Base-by-base conservation (phyloP, 2,888 invertebrate species). In the Eristalis intricaria region DNA sequence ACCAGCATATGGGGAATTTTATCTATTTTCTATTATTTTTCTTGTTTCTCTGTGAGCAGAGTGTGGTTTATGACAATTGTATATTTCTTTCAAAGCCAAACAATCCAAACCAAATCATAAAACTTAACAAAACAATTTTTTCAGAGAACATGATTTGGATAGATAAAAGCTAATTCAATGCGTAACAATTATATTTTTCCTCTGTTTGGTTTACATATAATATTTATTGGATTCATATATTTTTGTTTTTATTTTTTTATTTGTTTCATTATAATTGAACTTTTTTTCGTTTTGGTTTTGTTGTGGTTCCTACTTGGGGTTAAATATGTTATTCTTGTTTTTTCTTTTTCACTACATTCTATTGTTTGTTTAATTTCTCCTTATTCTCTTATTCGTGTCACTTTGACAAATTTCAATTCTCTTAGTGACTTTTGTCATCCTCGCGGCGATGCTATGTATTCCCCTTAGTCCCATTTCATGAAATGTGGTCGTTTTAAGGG, bases 181-280 rank as follows among this genome's bases (percentile, higher is more conserved):
- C 80, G 50, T 61, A 74, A 73, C 68, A 73, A 68, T 74, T 32
- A 74, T 74, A 65, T 64, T 74, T 74, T 26, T 74, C 13, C 32
- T 74, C 13, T 35, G 15, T n/a, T 73, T 74, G 23, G 32, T 19
- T 73, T 60, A 23, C 60, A 26, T 23, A 23, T 60, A 60, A 15
- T 60, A 26, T 60, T 26, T 60, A 60, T 26, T 60, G 23, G 60
- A 60, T 26, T 60, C 26, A 60, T 50, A 35, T 73, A 26, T 13
- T 38, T 38, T 65, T n/a, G n/a, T n/a, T 7, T 38, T 65, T 65
- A n/a, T 11, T 35, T 22, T 23, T 4, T 35, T 29, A n/a, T 64
- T 64, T 64, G 63, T 2, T 26, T n/a, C 32, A 32, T 63, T 63
- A n/a, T 63, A 63, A 32, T 63, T 29, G 26, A 60, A n/a, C n/a